Conservation (phyloP, 2,888 invertebrate genomes). For the Perithous albicinctus region DNA sequence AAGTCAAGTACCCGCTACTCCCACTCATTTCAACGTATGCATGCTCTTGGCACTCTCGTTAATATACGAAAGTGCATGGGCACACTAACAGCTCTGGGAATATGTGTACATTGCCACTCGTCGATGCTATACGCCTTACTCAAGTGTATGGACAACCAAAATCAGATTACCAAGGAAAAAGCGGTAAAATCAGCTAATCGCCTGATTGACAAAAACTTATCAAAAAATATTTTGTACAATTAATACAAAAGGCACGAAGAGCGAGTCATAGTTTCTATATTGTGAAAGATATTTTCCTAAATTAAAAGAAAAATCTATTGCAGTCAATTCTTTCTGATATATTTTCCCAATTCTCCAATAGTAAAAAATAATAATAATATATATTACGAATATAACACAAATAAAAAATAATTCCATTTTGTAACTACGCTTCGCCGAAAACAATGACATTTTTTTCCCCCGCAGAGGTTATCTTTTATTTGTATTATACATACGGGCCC, state of each 20-base stretch:
- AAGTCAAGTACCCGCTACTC: conserved; percentile 54
- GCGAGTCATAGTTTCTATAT: no score
- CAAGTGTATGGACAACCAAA: no score
- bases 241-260: no score
- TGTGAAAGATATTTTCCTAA: no score
- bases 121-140: not conserved
- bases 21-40: conserved; percentile 37
- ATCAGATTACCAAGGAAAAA: not conserved
- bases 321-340: no score
- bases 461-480: not conserved
- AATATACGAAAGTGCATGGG: not conserved
- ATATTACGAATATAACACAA: not conserved
- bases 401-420: conserved; percentile 1
- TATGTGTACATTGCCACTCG: not conserved
- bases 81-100: not conserved
- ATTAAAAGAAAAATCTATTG: no score
- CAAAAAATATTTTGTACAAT: no score
- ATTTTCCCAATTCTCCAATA: not conserved
- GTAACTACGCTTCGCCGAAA: not conserved
- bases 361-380: not conserved
- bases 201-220: no score
- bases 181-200: no score
- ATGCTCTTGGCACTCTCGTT: conserved; percentile 38
- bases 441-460: conserved; percentile 4
- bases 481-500: not conserved